Conservation (phyloP, 2,888 invertebrate species). For the Hyppa rectilinea region DNA sequence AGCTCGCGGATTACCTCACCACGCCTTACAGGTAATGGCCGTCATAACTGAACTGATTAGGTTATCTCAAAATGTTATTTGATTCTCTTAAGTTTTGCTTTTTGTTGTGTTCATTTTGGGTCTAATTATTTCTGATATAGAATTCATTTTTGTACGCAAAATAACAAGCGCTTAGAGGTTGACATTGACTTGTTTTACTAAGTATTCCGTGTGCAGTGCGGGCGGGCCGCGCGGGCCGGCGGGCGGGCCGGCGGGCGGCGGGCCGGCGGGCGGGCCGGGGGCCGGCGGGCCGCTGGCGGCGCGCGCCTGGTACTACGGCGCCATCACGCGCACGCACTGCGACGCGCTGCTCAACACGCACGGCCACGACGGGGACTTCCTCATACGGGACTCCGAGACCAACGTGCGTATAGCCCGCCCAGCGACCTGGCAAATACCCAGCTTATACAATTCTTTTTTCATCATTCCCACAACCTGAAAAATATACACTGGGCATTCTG, state of each 20-base stretch:
- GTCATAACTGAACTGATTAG: not conserved
- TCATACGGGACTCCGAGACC: constrained; percentile 99
- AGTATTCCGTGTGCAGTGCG: constrained; percentile 79
- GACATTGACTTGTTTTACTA: too few relatives aligned
- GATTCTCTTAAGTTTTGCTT: not conserved
- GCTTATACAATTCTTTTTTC: too few relatives aligned
- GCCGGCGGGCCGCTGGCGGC: constrained; percentile 88
- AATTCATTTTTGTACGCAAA: too few relatives aligned
- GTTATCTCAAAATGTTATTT: not conserved
- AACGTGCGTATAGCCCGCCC: constrained; percentile 95
- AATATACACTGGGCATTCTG: too few relatives aligned
- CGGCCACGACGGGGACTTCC: constrained; percentile 99
- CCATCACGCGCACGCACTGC: constrained; percentile 98
- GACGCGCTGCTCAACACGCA: constrained; percentile 98
- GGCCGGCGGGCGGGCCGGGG: constrained; percentile 34
- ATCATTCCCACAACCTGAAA: too few relatives aligned
- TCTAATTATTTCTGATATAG: not conserved
- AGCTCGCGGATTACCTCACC: constrained; percentile 96
- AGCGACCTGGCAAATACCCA: too few relatives aligned
- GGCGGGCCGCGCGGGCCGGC: constrained; percentile 54
- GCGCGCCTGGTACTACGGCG: constrained; percentile 99
- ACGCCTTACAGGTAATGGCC: constrained; percentile 93
- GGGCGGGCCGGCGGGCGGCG: constrained; percentile 29
- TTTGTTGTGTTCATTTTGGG: not conserved
- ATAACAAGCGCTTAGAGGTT: too few relatives aligned